Evolutionary conservation across 2,888 invertebrate species (phyloP).

Genomic region (Drosophila stalkeri): DNA sequence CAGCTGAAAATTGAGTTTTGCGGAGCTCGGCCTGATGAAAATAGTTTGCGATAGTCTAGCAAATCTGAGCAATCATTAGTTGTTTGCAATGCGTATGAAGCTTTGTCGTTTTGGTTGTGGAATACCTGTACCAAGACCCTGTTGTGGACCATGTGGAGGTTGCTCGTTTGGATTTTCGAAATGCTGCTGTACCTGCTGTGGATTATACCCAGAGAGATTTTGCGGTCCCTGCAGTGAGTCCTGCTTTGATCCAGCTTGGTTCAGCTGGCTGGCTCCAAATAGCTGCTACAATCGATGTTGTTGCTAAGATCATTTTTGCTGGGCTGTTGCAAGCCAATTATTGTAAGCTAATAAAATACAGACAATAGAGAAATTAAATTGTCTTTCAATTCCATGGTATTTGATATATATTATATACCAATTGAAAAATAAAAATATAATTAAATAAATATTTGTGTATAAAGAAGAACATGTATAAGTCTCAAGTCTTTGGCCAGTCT

Average conservation of each 20-base stretch:
- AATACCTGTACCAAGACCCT: conserved; percentile 2
- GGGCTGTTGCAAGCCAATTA: not conserved
- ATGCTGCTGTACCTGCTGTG: conserved; percentile 43
- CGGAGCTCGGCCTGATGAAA: not conserved
- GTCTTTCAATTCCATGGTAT: not conserved
- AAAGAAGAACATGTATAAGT: not conserved
- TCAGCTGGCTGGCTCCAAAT: conserved; percentile 37
- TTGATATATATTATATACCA: too few species aligned
- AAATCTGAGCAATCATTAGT: not conserved
- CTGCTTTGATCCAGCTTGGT: conserved; percentile 40
- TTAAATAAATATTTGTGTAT: not conserved
- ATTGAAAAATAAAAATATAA: not conserved
- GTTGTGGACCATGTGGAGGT: conserved; percentile 3
- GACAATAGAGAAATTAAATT: not conserved
- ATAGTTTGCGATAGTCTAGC: not conserved
- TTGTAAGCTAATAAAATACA: not conserved
- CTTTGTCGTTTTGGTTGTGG: conserved; percentile 7
- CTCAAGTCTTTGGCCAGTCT: conserved; percentile 10
- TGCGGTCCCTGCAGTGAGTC: conserved; percentile 36
- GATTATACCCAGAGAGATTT: conserved; percentile 26
- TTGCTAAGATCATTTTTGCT: not conserved
- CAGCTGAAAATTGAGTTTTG: conserved; percentile 6
- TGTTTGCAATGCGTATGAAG: conserved; percentile 28
- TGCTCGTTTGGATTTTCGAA: conserved; percentile 29
- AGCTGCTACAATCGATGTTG: conserved; percentile 7